A percentile compares a stretch with the other conserved stretches of the same genome.
These are phyloP conservation scores for Formica aserva DNA, from an alignment of 2,888 invertebrate species.

Conservation along the genomic window DNA sequence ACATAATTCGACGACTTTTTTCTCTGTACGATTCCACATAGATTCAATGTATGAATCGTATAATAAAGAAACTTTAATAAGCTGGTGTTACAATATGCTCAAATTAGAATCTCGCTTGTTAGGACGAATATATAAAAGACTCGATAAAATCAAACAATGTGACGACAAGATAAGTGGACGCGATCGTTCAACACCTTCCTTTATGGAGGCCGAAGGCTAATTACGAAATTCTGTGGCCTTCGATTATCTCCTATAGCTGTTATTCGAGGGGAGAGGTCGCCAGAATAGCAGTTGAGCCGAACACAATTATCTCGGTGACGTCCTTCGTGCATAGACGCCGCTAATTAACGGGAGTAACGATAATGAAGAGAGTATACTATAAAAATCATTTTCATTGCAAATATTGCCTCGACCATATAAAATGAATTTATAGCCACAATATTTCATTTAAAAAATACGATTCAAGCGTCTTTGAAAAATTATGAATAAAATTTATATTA, in stretches of 20 bases:
- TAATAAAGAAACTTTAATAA: constrained; percentile 21
- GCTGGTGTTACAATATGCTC: constrained; percentile 46
- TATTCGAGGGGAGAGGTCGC: constrained; percentile 63
- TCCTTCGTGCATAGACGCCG: constrained; percentile 46
- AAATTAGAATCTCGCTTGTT: constrained; percentile 47
- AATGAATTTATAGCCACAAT: neutral
- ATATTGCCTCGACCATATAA: constrained; percentile 6
- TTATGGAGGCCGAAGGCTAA: constrained; percentile 59
- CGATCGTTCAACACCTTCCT: constrained; percentile 64
- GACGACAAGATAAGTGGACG: constrained; percentile 60
- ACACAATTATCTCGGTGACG: constrained; percentile 68
- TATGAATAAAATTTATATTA: constrained; percentile 22
- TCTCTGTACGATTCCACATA: neutral
- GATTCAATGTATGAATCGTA: neutral
- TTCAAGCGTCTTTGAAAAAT: constrained; percentile 7
- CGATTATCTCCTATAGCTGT: constrained; percentile 62
- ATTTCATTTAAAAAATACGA: constrained; percentile 20
- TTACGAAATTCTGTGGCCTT: constrained; percentile 69
- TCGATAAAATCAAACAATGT: constrained; percentile 66
- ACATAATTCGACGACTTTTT: constrained; percentile 2
- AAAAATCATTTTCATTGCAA: constrained; percentile 32
- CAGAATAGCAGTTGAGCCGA: constrained; percentile 62
- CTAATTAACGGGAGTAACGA: constrained; percentile 70
- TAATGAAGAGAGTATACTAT: constrained; percentile 51
- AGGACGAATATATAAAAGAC: constrained; percentile 40